Percentiles rank a stretch among this genome's conserved stretches.
Conservation (phyloP, 2,888 invertebrate species). For the Drosophila multiciliata region DNA sequence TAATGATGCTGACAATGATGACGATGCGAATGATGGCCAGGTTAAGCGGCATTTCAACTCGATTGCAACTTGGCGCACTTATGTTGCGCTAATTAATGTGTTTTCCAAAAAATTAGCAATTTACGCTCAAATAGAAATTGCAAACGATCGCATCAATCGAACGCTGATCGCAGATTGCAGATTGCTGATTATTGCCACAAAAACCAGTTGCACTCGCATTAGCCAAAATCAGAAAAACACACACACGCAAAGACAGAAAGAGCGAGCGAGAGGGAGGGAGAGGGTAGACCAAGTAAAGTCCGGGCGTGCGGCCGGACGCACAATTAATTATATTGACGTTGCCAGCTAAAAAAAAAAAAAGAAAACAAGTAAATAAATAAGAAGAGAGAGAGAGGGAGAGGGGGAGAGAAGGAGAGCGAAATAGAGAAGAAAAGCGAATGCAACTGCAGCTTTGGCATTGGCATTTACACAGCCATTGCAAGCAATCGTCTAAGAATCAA, state of each 20-base stretch:
- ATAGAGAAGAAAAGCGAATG: slow-evolving; percentile 2
- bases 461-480: slow-evolving; percentile 52
- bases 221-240: slow-evolving; percentile 36
- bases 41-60: slow-evolving; percentile 28
- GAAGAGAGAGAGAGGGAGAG: neutral
- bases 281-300: slow-evolving; percentile 16
- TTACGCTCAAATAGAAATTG: slow-evolving; percentile 77
- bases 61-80: slow-evolving; percentile 47
- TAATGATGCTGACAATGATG: slow-evolving; percentile 36
- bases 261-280: neutral
- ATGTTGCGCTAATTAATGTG: slow-evolving; percentile 79
- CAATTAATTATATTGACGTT: slow-evolving; percentile 69
- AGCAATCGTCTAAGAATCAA: slow-evolving; percentile 67
- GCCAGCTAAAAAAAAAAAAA: slow-evolving; percentile 12
- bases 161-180: slow-evolving; percentile 14
- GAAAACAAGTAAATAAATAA: slow-evolving; percentile 1
- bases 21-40: slow-evolving; percentile 33
- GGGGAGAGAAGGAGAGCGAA: neutral
- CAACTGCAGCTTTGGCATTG: slow-evolving; percentile 30
- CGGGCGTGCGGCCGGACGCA: slow-evolving; percentile 65
- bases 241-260: neutral
- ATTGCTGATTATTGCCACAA: slow-evolving; percentile 12
- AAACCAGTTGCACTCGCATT: slow-evolving; percentile 55
- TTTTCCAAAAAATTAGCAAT: slow-evolving; percentile 80
- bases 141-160: slow-evolving; percentile 36